Conservation (phyloP, 2,113 vertebrate species). For the Seriola rivoliana region DNA sequence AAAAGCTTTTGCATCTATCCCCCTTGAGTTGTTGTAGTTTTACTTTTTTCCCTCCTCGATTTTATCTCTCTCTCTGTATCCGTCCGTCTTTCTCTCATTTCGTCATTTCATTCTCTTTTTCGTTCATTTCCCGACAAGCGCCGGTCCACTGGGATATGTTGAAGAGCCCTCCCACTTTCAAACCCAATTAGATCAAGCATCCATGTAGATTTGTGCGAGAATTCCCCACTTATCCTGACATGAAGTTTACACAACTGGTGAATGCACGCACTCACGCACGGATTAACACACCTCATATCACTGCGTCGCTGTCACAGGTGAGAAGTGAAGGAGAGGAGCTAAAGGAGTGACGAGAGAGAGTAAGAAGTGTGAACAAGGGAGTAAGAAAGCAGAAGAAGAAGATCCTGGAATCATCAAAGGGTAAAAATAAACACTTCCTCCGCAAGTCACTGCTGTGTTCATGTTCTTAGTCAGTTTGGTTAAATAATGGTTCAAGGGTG, state of each 20-base stretch:
- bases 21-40: conserved; percentile 3
- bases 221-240: not conserved
- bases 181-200: conserved; percentile 38
- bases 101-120: conserved; percentile 7
- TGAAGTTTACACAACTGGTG: not conserved
- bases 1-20: conserved; percentile 16
- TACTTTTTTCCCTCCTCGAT: not conserved
- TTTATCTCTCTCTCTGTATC: conserved; percentile 8
- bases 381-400: not conserved
- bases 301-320: not conserved
- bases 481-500: not conserved
- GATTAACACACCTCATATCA: not conserved
- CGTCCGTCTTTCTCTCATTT: conserved; percentile 10
- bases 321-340: conserved; percentile 5
- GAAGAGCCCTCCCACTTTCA: conserved; percentile 33
- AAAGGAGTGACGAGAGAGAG: conserved; percentile 1
- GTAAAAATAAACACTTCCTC: conserved; percentile 34
- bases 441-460: not conserved
- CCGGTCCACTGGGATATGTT: conserved; percentile 8
- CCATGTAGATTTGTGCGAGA: conserved; percentile 11
- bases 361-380: not conserved
- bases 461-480: not conserved
- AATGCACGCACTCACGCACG: not conserved
- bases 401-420: conserved; percentile 19
- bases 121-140: conserved; percentile 30